Conservation (phyloP, 2,113 vertebrate species). For the Phaetusa simplex region DNA sequence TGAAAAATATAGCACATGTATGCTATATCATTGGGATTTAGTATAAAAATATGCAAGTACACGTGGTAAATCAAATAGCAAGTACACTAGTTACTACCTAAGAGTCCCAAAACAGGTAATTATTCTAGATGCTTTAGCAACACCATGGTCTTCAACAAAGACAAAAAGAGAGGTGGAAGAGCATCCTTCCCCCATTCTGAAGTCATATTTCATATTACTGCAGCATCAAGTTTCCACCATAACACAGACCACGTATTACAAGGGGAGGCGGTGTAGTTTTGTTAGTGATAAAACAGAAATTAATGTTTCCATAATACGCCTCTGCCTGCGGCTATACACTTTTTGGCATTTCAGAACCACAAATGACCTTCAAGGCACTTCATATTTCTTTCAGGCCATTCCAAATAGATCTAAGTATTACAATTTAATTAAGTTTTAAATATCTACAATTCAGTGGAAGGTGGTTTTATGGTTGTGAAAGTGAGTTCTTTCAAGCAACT, state of each 20-base stretch:
- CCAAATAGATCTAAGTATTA: neutral
- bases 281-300: neutral
- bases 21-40: neutral
- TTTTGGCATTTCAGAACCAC: neutral
- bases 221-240: neutral
- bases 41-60: neutral
- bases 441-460: neutral
- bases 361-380: neutral
- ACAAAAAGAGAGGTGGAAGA: neutral
- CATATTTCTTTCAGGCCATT: neutral
- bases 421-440: neutral
- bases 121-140: neutral
- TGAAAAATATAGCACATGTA: neutral
- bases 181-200: neutral
- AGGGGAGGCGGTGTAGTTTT: neutral
- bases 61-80: neutral
- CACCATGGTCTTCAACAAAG: neutral
- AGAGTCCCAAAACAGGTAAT: neutral
- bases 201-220: neutral
- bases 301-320: neutral
- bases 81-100: neutral
- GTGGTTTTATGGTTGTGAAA: neutral
- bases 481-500: neutral
- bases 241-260: neutral
- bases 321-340: neutral